Base-by-base conservation (phyloP, 2,888 invertebrate species). In the Eristalinus sepulchralis region DNA sequence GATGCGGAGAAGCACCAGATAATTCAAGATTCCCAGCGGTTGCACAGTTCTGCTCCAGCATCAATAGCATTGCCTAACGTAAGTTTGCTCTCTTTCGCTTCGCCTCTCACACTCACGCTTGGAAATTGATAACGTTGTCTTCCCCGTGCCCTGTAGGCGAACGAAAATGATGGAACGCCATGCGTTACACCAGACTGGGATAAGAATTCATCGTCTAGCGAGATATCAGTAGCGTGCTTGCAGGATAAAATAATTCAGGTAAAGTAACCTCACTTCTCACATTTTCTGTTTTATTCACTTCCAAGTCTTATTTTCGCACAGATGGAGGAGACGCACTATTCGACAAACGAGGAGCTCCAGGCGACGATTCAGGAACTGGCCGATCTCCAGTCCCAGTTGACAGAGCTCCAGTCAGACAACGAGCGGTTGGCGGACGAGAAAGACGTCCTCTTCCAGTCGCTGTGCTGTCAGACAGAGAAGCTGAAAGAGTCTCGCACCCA, bases 321-420 rank as follows among this genome's bases (percentile, higher is more conserved):
- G 90, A 93, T 93, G 93, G 93, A 93, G 88, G 93, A 93, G 88
- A 93, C 92, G 1, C 92, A 93, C 91, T 94, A 91, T 91, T 97
- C 97, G 88, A 98, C 97, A 79, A 97, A 97, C 91, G 97, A 98
- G 92, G 98, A 98, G 92, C 94, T 98, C 5, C 98, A 98, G 93
- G 98, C 98, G 0, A 98, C 98, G 0, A 94, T 98, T 63, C 98
- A 98, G 89, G 98, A 98, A 93, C 93, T 98, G 86, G 96, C 97
- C 10, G 98, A 98, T 92, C 93, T 98, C 53, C 98, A 98, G 93
- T 94, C 96, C 6, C 97, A 97, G 92, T 93, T 98, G 87, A 96
- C 95, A 22, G 97, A 98, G 91, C 94, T 98, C 2, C 97, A 97
- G 91, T 95, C 96, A 4, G 97, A 98, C 91, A 98, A 98, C 92